Evolutionary conservation across 2,797 vertebrate genomes (phyloP), one percentile per base, ranked within the genome.

Genomic region (Rousettus madagascariensis): DNA sequence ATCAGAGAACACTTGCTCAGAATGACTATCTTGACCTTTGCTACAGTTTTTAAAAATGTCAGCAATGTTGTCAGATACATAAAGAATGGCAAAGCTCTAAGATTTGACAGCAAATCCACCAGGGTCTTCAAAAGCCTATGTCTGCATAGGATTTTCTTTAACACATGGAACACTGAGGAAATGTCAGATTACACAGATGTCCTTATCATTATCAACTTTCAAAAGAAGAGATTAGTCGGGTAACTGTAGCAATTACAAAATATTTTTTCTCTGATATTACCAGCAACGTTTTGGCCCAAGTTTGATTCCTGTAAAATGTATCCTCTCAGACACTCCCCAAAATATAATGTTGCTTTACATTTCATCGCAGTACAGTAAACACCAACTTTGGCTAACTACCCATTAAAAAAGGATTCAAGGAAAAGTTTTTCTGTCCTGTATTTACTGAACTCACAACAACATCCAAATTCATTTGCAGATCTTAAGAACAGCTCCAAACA

Each of bases 21-120:
- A 86, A 91, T 43, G 17, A 10, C 33, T 53, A 6, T 71, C 26
- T 33, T 55, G 36, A 79, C n/a, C n/a, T 91, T 91, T 85, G 46
- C 19, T 92, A 24, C 75, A 89, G 1, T 77, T 82, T 95, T 94
- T 36, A 68, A 93, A 68, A 43, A 78, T 38, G 6, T 71, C 57
- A 92, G 24, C n/a, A 69, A 22, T 72, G 17, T 30, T 77, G 36
- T 79, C 80, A 93, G 36, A 78, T 71, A 79, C 2, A 38, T 74
- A 83, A 96, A 79, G 38, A 89, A 88, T 26, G 30, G n/a, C 38
- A 86, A 84, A 72, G 13, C n/a, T 69, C 53, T 68, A 87, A 90
- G 24, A 85, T 85, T n/a, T 68, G 55, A 79, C 7, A 79, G 46
- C 55, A 95, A 87, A 90, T 8, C 33, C 89, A 66, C 24, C 12